Evolutionary conservation across 2,113 vertebrate species (phyloP), one percentile per base, ranked within the genome.

Genomic region (Glareola pratincola): DNA sequence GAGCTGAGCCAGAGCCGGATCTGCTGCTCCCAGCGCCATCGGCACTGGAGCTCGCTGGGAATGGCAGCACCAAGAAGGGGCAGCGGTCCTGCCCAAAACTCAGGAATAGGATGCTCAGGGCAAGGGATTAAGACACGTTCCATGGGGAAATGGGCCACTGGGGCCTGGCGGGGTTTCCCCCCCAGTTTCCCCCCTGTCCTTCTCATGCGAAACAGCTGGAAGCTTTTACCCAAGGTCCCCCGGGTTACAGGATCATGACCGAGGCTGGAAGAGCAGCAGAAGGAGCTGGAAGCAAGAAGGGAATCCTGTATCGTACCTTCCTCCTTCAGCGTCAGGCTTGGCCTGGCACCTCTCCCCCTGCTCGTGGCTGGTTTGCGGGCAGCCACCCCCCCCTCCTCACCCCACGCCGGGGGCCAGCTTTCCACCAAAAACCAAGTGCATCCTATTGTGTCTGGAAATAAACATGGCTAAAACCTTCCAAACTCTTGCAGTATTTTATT

Each of bases 41-140:
- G 23, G 2, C 0, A 1, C 37, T 29, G 1, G 4, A 71, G 34
- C 41, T 71, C 17, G 2, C 45, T 37, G 62, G 78, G 32, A 43
- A 50, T 2, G 1, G 2, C 50, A 47, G 34, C 29, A 4, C 3
- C 0, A 2, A 41, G 71, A 62, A 73, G 47, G 69, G 23, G 12
- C n/a, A 14, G 23, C 4, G 39, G 15, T 27, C 60, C 26, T 50
- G 27, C 37, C 47, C 72, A 32, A 17, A 56, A 6, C 9, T 30
- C 1, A 0, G 48, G 36, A 68, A 34, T 4, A 53, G 53, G 39
- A 27, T 12, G 59, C 59, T 16, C 4, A 0, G 18, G 34, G 16
- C 50, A 48, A 50, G 41, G 62, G 14, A 37, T 22, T n/a, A 24
- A n/a, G 43, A 45, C 3, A 9, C 2, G 36, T 47, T 26, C 75